A percentile compares a stretch with the other conserved stretches of the same genome.
phyloP scores from a whole-genome alignment of 1,140 invertebrate genomes.

The Ceratitis capitata region DNA sequence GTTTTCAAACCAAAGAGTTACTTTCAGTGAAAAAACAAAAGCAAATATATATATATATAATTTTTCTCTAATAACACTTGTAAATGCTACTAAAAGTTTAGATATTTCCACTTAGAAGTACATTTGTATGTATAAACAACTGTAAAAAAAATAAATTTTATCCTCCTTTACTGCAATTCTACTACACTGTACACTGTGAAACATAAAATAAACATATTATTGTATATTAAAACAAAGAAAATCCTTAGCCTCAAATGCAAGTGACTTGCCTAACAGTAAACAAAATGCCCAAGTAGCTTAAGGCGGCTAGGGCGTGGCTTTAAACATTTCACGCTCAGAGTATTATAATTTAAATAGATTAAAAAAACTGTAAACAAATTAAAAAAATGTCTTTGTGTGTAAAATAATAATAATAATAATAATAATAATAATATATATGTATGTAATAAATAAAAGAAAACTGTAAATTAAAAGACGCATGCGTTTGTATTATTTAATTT shows the following conservation, averaged over 20 bases:
- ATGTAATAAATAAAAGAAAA: background rate
- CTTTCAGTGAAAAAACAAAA: constrained; percentile 16
- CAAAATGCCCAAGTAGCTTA: background rate
- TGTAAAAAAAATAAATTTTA: background rate
- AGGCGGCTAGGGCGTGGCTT: background rate
- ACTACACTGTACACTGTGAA: background rate
- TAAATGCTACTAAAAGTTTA: background rate
- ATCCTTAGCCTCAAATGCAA: background rate
- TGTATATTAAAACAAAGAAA: no score
- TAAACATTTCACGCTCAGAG: background rate
- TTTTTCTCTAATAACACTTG: constrained; percentile 9
- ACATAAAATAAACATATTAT: background rate
- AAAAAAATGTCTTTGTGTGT: no score
- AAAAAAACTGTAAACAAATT: background rate
- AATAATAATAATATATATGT: no score
- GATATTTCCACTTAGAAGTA: background rate
- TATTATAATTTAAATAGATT: constrained; percentile 29
- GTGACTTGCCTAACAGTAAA: background rate
- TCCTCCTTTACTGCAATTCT: background rate
- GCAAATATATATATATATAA: no score
- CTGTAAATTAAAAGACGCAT: background rate
- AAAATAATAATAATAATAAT: no score
- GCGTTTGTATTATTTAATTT: background rate
- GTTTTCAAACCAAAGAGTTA: constrained; percentile 38
- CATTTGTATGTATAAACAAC: background rate